Evolutionary conservation across 2,113 vertebrate genomes (phyloP).

Genomic region (Datnioides undecimradiatus): DNA sequence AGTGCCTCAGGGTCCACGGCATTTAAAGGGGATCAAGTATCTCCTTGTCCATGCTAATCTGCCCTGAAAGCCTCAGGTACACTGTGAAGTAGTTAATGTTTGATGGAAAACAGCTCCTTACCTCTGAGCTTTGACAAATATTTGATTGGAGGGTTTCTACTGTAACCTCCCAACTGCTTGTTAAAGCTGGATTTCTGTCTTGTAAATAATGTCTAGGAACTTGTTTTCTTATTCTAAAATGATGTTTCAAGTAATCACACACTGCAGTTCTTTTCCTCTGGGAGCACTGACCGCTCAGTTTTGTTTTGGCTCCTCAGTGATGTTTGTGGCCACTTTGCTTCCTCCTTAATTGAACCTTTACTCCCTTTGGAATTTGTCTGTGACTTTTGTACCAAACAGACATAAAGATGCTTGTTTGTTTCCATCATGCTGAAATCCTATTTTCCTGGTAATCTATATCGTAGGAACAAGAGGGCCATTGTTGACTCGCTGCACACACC

Average conservation of each 20-base stretch:
- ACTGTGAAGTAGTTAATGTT: conserved; percentile 50
- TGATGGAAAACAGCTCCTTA: conserved; percentile 37
- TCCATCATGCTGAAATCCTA: conserved; percentile 46
- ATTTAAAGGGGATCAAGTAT: conserved; percentile 64
- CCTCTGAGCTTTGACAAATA: conserved; percentile 28
- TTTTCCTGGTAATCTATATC: conserved; percentile 61
- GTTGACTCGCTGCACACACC: conserved; percentile 52
- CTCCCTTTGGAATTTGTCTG: conserved; percentile 10
- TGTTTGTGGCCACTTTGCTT: conserved; percentile 1
- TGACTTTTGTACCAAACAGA: conserved; percentile 19
- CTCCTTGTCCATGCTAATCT: conserved; percentile 57
- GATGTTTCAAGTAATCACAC: background rate
- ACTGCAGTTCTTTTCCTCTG: background rate
- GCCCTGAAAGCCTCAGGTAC: conserved; percentile 23
- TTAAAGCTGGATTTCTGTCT: background rate
- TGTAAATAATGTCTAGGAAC: background rate
- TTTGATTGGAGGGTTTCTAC: conserved; percentile 13
- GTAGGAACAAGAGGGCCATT: conserved; percentile 71
- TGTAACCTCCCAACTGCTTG: background rate
- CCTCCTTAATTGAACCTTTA: background rate
- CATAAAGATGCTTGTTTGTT: conserved; percentile 46
- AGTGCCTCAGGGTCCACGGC: conserved; percentile 67
- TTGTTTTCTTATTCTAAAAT: background rate
- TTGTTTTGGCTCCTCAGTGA: background rate
- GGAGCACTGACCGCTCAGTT: background rate